These are phyloP conservation scores for Lithobates pipiens DNA, from an alignment of 2,797 vertebrate genomes.

Conservation along the genomic window DNA sequence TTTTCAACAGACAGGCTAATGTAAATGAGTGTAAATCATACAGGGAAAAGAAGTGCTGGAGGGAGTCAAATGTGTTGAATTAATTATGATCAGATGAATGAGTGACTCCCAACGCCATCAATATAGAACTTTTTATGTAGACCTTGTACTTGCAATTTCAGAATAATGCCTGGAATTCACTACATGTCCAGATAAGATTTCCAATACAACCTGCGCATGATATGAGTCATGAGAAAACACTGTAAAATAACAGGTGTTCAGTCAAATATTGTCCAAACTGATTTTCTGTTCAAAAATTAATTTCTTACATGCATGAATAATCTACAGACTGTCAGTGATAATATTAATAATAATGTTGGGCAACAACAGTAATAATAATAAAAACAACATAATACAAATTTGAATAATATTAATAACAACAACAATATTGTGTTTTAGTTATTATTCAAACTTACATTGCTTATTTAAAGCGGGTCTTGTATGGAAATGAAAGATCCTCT, in stretches of 20 bases:
- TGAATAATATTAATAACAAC: too few species aligned
- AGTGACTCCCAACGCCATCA: neutral
- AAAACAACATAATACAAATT: too few species aligned
- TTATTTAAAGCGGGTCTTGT: too few species aligned
- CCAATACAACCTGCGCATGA: neutral
- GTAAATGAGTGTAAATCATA: neutral
- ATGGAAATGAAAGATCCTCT: too few species aligned
- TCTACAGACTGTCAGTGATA: too few species aligned
- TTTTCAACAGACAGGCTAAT: neutral
- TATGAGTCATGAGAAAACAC: neutral
- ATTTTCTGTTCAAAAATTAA: neutral
- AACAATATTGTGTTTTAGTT: too few species aligned
- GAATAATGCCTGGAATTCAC: constrained; percentile 7
- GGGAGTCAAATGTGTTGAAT: neutral
- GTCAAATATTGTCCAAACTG: neutral
- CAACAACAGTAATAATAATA: too few species aligned
- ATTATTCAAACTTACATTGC: too few species aligned
- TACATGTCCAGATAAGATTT: constrained; percentile 7
- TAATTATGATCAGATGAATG: neutral
- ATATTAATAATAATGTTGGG: too few species aligned
- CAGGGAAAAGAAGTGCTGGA: neutral
- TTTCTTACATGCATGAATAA: neutral
- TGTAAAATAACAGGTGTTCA: neutral
- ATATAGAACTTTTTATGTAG: neutral
- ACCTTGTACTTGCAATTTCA: neutral